These are phyloP conservation scores for Acrocephalus arundinaceus DNA, from an alignment of 2,113 vertebrate genomes.

Conservation along the genomic window DNA sequence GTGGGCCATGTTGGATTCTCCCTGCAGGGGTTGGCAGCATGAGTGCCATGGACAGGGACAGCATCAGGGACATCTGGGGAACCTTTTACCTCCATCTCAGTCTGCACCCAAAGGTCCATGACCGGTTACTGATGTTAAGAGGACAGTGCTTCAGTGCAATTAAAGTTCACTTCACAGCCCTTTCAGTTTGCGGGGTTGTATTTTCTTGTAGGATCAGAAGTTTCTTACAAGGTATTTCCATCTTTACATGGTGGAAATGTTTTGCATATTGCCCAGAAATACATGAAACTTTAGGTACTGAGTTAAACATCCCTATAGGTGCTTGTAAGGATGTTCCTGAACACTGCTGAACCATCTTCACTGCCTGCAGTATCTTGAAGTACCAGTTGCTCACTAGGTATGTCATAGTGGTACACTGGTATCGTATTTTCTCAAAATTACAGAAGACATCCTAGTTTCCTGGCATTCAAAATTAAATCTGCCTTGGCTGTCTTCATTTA, in stretches of 20 bases:
- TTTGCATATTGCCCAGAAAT: background rate
- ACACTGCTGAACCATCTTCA: background rate
- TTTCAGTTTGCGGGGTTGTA: background rate
- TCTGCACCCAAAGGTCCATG: background rate
- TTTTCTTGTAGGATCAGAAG: background rate
- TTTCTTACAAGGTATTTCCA: background rate
- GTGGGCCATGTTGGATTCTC: background rate
- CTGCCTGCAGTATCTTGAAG: background rate
- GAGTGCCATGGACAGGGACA: background rate
- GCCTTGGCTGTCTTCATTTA: background rate
- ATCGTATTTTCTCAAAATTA: background rate
- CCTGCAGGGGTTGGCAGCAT: accelerated
- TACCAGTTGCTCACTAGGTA: background rate
- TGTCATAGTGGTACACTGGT: background rate
- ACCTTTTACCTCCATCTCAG: background rate
- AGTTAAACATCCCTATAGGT: background rate
- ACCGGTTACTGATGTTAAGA: accelerated
- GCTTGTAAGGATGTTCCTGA: background rate
- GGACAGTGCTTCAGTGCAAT: background rate
- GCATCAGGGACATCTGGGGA: background rate
- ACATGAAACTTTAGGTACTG: background rate
- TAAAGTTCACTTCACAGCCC: background rate
- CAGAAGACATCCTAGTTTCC: background rate
- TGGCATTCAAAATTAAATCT: background rate
- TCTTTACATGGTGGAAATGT: background rate